Evolutionary conservation across 2,797 vertebrate species (phyloP).

Genomic region (Aselliscus stoliczkanus): DNA sequence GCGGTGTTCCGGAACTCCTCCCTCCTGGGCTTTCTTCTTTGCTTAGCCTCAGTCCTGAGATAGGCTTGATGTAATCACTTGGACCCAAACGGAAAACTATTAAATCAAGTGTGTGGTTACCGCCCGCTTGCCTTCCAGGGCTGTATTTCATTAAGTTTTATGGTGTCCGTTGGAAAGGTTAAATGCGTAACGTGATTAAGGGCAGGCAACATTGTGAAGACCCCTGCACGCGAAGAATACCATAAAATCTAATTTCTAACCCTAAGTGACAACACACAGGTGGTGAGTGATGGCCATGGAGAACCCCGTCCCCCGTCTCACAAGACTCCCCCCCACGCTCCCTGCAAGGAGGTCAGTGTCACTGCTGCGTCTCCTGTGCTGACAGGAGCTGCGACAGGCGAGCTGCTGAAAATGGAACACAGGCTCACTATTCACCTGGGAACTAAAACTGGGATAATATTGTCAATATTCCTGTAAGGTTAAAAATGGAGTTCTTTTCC

Average conservation of each 20-base stretch:
- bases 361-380: too few relatives aligned
- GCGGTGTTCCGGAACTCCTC: background rate
- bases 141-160: background rate
- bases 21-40: background rate
- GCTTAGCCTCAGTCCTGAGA: background rate
- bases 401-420: accelerated
- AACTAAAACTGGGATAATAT: background rate
- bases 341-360: too few relatives aligned
- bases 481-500: background rate
- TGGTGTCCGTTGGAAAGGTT: background rate
- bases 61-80: background rate
- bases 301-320: background rate
- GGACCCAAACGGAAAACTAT: background rate
- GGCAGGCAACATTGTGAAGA: background rate
- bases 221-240: background rate
- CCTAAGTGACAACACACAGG: background rate
- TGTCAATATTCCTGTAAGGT: background rate
- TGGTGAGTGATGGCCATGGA: background rate
- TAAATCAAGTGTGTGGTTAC: background rate
- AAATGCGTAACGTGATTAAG: background rate
- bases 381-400: too few relatives aligned
- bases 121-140: background rate
- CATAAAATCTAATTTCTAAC: background rate
- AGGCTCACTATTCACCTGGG: background rate
- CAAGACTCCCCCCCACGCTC: too few relatives aligned